phyloP scores from a whole-genome alignment of 2,888 invertebrate species.

The Notodonta ziczac region DNA sequence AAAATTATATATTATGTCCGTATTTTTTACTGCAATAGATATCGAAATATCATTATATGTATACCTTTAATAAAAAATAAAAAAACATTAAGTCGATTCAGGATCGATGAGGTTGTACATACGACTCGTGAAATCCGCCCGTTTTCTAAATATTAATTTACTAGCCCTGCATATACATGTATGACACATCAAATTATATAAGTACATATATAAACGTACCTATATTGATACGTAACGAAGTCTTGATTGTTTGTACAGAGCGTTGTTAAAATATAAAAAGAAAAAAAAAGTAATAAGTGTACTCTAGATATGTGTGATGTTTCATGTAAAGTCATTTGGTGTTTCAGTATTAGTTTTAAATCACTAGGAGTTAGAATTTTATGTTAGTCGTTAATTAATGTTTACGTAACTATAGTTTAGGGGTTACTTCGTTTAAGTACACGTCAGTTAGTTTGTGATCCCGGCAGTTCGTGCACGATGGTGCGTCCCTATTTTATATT shows the following conservation, averaged over 20 bases:
- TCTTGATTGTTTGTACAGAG: constrained; percentile 70
- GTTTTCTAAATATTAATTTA: constrained; percentile 47
- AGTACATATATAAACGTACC: constrained; percentile 38
- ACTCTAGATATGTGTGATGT: constrained; percentile 63
- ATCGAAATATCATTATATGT: not conserved
- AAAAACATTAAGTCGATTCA: constrained; percentile 13
- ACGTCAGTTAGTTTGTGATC: constrained; percentile 61
- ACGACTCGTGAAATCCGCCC: constrained; percentile 34
- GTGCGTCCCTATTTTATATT: constrained; percentile 35
- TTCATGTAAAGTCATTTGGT: constrained; percentile 62
- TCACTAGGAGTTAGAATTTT: constrained; percentile 76
- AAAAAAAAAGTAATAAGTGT: constrained; percentile 52
- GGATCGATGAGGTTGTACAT: constrained; percentile 18
- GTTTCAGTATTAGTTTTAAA: constrained; percentile 80
- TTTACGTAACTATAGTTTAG: constrained; percentile 71
- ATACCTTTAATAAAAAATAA: not conserved
- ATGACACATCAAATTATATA: constrained; percentile 36
- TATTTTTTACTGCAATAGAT: not conserved
- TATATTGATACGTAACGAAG: constrained; percentile 48
- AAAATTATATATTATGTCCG: constrained; percentile 4
- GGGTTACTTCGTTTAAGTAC: constrained; percentile 65
- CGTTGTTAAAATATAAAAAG: constrained; percentile 59
- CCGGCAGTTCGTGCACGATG: constrained; percentile 48
- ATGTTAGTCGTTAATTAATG: constrained; percentile 80
- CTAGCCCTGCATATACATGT: constrained; percentile 17